These are phyloP conservation scores for Mustelus asterias DNA, from an alignment of 2,113 vertebrate species.

Conservation along the genomic window DNA sequence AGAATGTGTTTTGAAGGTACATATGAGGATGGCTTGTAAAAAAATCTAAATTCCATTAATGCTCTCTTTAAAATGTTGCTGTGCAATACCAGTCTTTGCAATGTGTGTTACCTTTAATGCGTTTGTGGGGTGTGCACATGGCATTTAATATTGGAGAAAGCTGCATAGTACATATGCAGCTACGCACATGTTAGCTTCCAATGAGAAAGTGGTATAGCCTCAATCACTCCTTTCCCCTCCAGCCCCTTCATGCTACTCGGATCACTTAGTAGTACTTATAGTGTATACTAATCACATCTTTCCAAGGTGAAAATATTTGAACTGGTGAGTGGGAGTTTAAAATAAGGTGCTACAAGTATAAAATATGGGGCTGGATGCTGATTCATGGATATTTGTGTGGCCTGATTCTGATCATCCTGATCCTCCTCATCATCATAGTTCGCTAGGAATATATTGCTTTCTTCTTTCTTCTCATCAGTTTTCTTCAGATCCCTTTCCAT, in stretches of 20 bases:
- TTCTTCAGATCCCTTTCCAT: neutral
- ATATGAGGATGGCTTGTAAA: neutral
- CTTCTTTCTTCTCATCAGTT: neutral
- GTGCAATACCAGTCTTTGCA: too few species aligned
- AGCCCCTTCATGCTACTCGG: neutral
- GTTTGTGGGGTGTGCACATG: too few species aligned
- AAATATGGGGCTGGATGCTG: too few species aligned
- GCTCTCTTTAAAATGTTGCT: too few species aligned
- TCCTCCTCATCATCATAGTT: neutral
- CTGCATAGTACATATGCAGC: too few species aligned
- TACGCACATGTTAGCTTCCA: neutral
- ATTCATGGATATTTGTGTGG: too few species aligned
- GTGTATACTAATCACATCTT: too few species aligned
- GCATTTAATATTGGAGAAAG: too few species aligned
- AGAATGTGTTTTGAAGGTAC: neutral
- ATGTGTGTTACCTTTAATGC: too few species aligned
- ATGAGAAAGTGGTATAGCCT: neutral
- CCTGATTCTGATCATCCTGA: too few species aligned
- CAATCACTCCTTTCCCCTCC: neutral
- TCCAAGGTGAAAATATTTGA: neutral
- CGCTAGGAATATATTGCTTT: neutral
- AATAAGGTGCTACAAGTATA: neutral
- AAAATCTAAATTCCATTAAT: neutral
- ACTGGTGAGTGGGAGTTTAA: neutral
- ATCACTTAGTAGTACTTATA: too few species aligned